Conservation (phyloP, 2,113 vertebrate genomes). For the Chloropsis hardwickii region DNA sequence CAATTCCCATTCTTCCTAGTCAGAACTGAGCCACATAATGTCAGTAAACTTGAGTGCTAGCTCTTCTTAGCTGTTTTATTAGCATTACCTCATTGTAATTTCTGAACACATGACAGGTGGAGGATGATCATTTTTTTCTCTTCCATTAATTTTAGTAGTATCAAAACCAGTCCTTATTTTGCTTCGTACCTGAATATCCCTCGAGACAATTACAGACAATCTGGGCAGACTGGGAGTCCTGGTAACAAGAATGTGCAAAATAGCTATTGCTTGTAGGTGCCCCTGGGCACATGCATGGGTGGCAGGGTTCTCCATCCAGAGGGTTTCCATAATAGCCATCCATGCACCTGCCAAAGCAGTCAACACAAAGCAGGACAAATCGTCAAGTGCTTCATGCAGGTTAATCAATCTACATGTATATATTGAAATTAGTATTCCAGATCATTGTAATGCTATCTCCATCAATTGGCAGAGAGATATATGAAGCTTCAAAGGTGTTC, state of each 20-base stretch:
- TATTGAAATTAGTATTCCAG: neutral
- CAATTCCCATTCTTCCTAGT: neutral
- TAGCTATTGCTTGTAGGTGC: conserved; percentile 71
- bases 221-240: conserved; percentile 68
- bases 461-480: neutral
- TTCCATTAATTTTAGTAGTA: neutral
- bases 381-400: neutral
- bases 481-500: neutral
- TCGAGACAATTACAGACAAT: conserved; percentile 76
- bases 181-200: conserved; percentile 78
- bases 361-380: neutral
- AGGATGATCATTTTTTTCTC: neutral
- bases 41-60: neutral
- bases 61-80: neutral
- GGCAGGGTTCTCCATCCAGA: conserved; percentile 68
- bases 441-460: neutral
- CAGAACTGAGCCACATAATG: neutral
- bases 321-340: conserved; percentile 83
- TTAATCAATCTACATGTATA: neutral
- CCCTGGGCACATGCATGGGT: conserved; percentile 82
- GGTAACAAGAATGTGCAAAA: conserved; percentile 82
- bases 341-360: conserved; percentile 75
- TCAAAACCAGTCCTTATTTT: neutral
- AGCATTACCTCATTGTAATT: neutral
- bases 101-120: neutral